These are phyloP conservation scores for Calosoma granatense DNA, from an alignment of 1,140 invertebrate genomes.

Conservation along the genomic window DNA sequence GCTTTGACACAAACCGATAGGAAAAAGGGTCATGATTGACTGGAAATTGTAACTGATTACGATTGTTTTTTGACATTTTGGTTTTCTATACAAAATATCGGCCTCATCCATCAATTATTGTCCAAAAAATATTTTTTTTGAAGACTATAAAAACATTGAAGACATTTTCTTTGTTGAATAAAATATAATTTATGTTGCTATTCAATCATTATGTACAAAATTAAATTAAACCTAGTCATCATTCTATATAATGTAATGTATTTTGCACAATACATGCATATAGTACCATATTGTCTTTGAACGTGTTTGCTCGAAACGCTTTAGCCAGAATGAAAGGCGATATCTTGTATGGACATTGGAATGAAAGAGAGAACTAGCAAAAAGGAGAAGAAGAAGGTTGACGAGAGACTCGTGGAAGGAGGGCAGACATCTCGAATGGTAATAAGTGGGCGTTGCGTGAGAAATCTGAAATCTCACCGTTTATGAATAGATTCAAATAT, in stretches of 20 bases:
- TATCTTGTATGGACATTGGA: background rate
- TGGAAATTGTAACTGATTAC: background rate
- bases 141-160: background rate
- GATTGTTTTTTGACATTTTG: conserved; percentile 2
- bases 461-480: background rate
- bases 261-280: too few species aligned
- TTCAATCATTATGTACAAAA: background rate
- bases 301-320: too few species aligned
- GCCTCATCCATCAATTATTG: too few species aligned
- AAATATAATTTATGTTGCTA: background rate
- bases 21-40: background rate
- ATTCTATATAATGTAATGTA: too few species aligned
- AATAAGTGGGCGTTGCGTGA: background rate
- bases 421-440: too few species aligned
- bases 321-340: background rate
- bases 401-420: too few species aligned
- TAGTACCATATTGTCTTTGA: too few species aligned
- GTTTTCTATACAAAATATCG: too few species aligned
- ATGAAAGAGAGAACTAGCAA: background rate
- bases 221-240: too few species aligned
- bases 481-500: background rate
- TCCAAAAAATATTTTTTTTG: background rate
- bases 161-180: background rate
- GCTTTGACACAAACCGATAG: background rate
- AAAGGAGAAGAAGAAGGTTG: too few species aligned